phyloP scores from a whole-genome alignment of 2,888 invertebrate species.

The Sceliomorpha sp. region DNA sequence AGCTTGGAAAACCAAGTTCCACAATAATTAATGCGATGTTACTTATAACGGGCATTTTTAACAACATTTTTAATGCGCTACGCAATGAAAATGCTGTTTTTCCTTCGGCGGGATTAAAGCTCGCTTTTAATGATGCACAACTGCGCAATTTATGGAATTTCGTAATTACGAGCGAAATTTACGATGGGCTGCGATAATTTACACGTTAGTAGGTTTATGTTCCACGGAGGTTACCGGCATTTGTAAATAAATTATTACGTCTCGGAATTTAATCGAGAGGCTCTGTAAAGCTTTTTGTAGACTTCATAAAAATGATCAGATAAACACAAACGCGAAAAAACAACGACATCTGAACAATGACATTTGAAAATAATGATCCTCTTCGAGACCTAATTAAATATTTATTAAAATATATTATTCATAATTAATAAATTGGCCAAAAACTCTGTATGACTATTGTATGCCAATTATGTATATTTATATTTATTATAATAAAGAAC shows the following conservation, averaged over 20 bases:
- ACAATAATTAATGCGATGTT: conserved; percentile 32
- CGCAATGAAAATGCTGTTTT: conserved; percentile 32
- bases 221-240: conserved; percentile 23
- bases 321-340: too few relatives aligned
- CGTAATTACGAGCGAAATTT: conserved; percentile 40
- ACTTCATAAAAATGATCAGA: conserved; percentile 14
- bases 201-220: conserved; percentile 34
- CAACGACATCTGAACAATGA: too few relatives aligned
- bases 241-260: conserved; percentile 41
- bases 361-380: too few relatives aligned
- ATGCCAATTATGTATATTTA: too few relatives aligned
- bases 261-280: conserved; percentile 25
- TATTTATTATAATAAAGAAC: too few relatives aligned
- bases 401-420: too few relatives aligned
- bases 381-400: too few relatives aligned
- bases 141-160: conserved; percentile 42
- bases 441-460: too few relatives aligned
- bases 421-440: too few relatives aligned
- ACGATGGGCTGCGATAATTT: conserved; percentile 37
- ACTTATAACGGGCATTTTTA: conserved; percentile 6
- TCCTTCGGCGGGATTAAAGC: conserved; percentile 50
- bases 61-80: conserved; percentile 21
- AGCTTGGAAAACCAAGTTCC: conserved; percentile 14
- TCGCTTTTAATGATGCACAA: conserved; percentile 72
- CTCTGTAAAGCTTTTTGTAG: conserved; percentile 2